These are phyloP conservation scores for Fistularia tabacaria DNA, from an alignment of 2,797 vertebrate species.

Conservation along the genomic window DNA sequence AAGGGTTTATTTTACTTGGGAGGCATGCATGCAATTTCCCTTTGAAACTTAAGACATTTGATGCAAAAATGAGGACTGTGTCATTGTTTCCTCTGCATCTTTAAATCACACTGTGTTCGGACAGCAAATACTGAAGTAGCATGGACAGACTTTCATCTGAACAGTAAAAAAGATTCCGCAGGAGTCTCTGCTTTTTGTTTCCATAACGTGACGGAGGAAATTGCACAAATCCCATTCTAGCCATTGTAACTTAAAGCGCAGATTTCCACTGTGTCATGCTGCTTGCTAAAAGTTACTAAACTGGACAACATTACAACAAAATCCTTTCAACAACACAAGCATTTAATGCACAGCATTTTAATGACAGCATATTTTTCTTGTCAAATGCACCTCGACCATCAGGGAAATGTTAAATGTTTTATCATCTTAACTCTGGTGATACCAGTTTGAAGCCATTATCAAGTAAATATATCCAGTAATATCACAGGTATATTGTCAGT, in stretches of 20 bases:
- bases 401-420: conserved; percentile 49
- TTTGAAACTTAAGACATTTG: conserved; percentile 16
- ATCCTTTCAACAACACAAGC: neutral
- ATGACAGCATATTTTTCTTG: conserved; percentile 26
- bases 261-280: conserved; percentile 27
- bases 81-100: conserved; percentile 34
- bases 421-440: conserved; percentile 24
- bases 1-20: neutral
- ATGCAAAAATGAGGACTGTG: conserved; percentile 17
- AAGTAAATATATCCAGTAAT: conserved; percentile 1
- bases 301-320: conserved; percentile 13
- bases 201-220: conserved; percentile 9
- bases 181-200: conserved; percentile 13
- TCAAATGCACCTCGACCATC: conserved; percentile 33
- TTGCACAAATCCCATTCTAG: conserved; percentile 26
- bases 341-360: conserved; percentile 38
- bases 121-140: conserved; percentile 1
- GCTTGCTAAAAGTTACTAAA: conserved; percentile 17
- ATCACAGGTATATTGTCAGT: conserved; percentile 11
- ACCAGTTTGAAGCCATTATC: conserved; percentile 48
- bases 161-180: neutral
- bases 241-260: conserved; percentile 34
- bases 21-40: conserved; percentile 16
- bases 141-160: neutral
- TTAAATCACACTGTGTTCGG: conserved; percentile 11